phyloP scores from a whole-genome alignment of 2,113 vertebrate species.

The Trogon melanurus region DNA sequence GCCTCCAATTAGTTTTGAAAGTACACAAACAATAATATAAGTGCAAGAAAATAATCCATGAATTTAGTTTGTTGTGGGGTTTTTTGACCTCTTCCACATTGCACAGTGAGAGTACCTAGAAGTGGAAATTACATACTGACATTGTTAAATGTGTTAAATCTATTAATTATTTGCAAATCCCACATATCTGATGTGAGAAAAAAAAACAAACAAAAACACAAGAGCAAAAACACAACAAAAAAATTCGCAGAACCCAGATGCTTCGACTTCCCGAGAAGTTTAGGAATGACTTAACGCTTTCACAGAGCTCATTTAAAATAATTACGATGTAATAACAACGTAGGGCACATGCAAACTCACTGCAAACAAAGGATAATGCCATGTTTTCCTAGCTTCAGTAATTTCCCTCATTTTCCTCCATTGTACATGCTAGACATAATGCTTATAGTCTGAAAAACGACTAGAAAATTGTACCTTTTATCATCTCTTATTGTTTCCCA shows the following conservation, averaged over 20 bases:
- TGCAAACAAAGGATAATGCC: slow-evolving; percentile 63
- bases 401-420: slow-evolving; percentile 57
- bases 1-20: neutral
- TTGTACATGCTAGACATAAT: slow-evolving; percentile 22
- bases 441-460: slow-evolving; percentile 9
- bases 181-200: slow-evolving; percentile 26
- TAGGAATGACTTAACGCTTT: slow-evolving; percentile 67
- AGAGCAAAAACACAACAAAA: neutral
- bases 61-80: neutral
- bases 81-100: neutral
- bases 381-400: slow-evolving; percentile 50
- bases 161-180: slow-evolving; percentile 26
- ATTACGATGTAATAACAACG: slow-evolving; percentile 64
- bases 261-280: slow-evolving; percentile 7
- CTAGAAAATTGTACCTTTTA: slow-evolving; percentile 56
- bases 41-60: neutral
- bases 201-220: slow-evolving; percentile 42
- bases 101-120: neutral
- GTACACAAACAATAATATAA: neutral
- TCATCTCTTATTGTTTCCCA: slow-evolving; percentile 37
- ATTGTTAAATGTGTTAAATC: neutral
- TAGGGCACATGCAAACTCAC: slow-evolving; percentile 39
- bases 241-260: neutral
- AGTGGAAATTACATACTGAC: neutral
- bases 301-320: slow-evolving; percentile 66